Evolutionary conservation across 2,113 vertebrate genomes (phyloP), one percentile per base, ranked within the genome.

Genomic region (Axis porcinus): DNA sequence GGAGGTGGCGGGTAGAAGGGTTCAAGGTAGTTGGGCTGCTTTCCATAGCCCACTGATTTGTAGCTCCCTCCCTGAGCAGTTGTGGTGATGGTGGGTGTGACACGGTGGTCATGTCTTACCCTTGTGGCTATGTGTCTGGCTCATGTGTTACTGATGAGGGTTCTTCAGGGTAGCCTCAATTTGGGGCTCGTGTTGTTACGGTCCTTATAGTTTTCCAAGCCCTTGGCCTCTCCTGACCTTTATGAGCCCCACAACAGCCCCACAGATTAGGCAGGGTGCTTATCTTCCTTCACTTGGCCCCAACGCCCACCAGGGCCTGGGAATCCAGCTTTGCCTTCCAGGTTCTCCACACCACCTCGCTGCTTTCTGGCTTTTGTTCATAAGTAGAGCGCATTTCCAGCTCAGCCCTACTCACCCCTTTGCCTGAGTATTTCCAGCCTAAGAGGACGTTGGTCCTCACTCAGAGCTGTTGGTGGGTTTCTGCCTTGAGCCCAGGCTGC

Each of bases 301-400:
- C 2, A 7, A n/a, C 17, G 33, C 36, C 12, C 43, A 43, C 27
- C 7, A 40, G 60, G 47, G 64, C 36, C 54, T 50, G 52, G 36
- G 28, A 47, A 5, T 17, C 40, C 27, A 8, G 15, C 50, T 82
- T 58, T 60, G 47, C 16, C 55, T 16, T 89, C 43, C 47, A 27
- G 62, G 36, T 21, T 91, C 25, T 81, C 57, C 86, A 54, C 33
- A 3, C 60, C 3, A 6, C 54, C 83, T 64, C 8, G 0, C 50
- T 64, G 16, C 54, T 74, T 50, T 70, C 79, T 87, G 60, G 85
- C 78, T 95, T 94, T 90, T 97, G 87, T 95, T 97, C 52, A 15
- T 15, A 85, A 93, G 79, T n/a, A 62, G 57, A 79, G 33, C 33
- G 19, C 1, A 0, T 79, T 60, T 47, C 36, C 17, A 28, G 13